Percentiles rank a stretch among this genome's conserved stretches.
Evolutionary conservation across 35 echinoderm and acorn worm genomes (phyloP).

Genomic region (Acanthaster planci): DNA sequence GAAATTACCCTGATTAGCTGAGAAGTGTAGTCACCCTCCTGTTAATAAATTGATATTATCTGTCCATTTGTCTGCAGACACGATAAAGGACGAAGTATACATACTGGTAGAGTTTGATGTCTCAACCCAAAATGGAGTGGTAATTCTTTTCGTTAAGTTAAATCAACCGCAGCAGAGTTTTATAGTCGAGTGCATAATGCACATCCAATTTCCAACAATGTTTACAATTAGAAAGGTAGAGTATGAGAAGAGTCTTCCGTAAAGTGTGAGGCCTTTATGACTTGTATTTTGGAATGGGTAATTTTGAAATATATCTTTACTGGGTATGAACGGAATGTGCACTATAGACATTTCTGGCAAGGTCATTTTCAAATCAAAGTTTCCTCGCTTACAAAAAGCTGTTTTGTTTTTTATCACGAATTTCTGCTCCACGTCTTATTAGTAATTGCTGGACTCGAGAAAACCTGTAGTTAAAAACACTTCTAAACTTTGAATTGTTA

Average conservation of each 20-base stretch:
- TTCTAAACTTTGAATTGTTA: not conserved
- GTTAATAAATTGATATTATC: not conserved
- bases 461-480: no score
- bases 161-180: no score
- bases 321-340: no score
- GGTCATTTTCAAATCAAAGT: not conserved
- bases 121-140: not conserved
- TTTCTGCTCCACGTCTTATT: not conserved
- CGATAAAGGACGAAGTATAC: not conserved
- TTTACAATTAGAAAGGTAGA: no score
- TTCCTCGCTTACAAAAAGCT: not conserved
- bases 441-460: not conserved
- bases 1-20: not conserved
- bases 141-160: not conserved
- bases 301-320: no score
- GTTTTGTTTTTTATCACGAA: not conserved
- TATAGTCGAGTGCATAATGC: no score
- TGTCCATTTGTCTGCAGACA: not conserved
- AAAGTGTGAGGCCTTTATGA: no score
- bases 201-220: no score
- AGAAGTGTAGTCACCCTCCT: not conserved
- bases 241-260: no score
- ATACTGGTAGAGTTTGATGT: not conserved
- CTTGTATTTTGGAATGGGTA: no score
- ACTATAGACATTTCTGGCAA: no score